phyloP scores from a whole-genome alignment of 2,888 invertebrate genomes.

The Drosophila maculinotata region DNA sequence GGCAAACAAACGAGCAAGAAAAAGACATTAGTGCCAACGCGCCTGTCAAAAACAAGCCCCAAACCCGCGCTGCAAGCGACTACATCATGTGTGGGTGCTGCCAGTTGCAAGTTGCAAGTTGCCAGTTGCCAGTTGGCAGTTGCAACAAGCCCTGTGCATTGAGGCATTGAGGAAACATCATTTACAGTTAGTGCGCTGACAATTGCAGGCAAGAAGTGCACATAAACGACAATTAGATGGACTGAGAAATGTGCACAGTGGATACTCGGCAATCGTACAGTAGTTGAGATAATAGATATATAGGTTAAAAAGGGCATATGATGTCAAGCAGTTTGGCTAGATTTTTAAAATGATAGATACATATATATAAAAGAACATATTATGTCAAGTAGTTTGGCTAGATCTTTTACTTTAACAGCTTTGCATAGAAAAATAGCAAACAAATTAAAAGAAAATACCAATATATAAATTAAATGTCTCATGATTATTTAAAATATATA shows the following conservation, averaged over 20 bases:
- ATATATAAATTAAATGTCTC: too few relatives aligned
- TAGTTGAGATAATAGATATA: neutral
- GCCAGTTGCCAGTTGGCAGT: conserved; percentile 6
- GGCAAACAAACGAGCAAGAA: conserved; percentile 68
- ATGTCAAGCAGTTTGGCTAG: too few relatives aligned
- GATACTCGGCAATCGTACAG: neutral
- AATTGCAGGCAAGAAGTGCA: conserved; percentile 45
- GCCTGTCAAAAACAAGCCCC: conserved; percentile 50
- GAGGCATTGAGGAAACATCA: conserved; percentile 65
- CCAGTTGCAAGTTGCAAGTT: conserved; percentile 18
- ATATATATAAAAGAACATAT: too few relatives aligned
- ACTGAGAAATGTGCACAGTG: conserved; percentile 39
- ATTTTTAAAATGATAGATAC: too few relatives aligned
- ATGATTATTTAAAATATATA: too few relatives aligned
- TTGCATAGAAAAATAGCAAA: too few relatives aligned
- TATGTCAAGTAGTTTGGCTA: too few relatives aligned
- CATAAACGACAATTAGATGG: conserved; percentile 61
- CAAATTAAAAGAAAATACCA: too few relatives aligned
- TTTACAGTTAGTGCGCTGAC: conserved; percentile 70
- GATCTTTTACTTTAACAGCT: too few relatives aligned
- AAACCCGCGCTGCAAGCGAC: conserved; percentile 11
- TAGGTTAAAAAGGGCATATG: too few relatives aligned
- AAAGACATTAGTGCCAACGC: conserved; percentile 66
- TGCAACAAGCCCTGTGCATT: conserved; percentile 38
- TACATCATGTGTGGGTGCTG: conserved; percentile 23